Base-by-base conservation (phyloP, 1,140 invertebrate species). In the Battus philenor region DNA sequence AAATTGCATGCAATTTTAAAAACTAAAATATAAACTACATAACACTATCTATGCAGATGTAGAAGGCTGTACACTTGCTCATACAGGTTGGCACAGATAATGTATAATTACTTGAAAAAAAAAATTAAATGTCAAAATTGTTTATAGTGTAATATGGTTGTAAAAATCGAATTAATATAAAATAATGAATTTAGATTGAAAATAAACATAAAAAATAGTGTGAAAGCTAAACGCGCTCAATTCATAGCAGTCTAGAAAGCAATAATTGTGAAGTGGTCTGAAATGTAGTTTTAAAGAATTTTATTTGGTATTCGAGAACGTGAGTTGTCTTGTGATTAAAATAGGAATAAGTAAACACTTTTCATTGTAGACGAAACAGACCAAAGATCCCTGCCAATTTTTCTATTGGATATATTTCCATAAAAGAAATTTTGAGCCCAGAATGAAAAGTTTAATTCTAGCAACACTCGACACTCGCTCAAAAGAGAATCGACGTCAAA, bases 331-430 rank as follows among this genome's bases (percentile, higher is more conserved):
- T 32, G 41, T 44, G 18, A 11, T 20, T 47, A 36, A 46, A 47
- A 11, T 29, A 11, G 24, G 15, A 41, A 29, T 15, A 7, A 27
- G n/a, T 10, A 29, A 16, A 17, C 54, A 72, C 66, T 68, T 71
- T 74, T 66, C 69, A 76, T 76, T 77, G 54, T 54, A 72, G 68
- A 77, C 70, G 51, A 63, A 34, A 30, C 26, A 32, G 31, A 41
- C 32, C 15, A 57, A 61, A 50, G 48, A 41, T 15, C 36, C 59
- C 61, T 58, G 69, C 69, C 69, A 76, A 76, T 76, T 58, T 12
- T 20, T 2, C 18, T 20, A 27, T 2, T 27, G 24, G 24, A 27
- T 27, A 27, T 4, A 27, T n/a, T 7, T 2, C 24, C 2, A 27
- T n/a, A 27, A 22, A 22, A 47, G 52, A 39, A 54, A 62, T 56